A percentile compares a stretch with the other conserved stretches of the same genome.
Conservation (phyloP, 35 echinoderm and acorn worm genomes). For the Strongylocentrotus purpuratus region DNA sequence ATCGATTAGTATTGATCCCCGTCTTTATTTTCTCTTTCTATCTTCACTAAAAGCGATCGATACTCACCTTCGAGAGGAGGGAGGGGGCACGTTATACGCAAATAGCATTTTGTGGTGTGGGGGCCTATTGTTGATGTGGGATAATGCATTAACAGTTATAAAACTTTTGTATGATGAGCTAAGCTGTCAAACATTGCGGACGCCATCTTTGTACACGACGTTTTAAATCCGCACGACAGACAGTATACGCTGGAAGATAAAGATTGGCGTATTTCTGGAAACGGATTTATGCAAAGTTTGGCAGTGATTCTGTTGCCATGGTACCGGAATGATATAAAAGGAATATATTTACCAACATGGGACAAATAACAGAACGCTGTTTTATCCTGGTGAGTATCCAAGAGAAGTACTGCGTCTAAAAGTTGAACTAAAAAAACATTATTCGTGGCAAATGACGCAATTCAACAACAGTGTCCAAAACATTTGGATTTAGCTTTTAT, state of each 20-base stretch:
- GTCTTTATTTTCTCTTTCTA: neutral
- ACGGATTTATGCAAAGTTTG: neutral
- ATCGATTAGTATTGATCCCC: conserved; percentile 2
- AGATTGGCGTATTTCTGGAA: conserved; percentile 13
- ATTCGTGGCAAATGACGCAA: neutral
- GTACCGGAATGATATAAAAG: conserved; percentile 25
- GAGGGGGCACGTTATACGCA: neutral
- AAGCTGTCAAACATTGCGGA: neutral
- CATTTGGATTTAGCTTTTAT: too few species aligned
- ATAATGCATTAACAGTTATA: conserved; percentile 39
- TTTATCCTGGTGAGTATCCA: neutral
- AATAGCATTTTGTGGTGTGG: neutral
- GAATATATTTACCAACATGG: conserved; percentile 8
- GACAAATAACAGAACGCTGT: neutral
- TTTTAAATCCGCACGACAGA: neutral
- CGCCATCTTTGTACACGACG: neutral
- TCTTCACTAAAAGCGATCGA: neutral
- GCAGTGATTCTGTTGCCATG: conserved; percentile 13
- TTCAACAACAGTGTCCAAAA: neutral
- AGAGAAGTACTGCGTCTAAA: neutral
- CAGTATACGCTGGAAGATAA: neutral
- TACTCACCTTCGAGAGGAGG: neutral
- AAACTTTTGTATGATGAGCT: neutral
- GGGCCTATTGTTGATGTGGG: neutral
- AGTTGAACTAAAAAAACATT: neutral